These are phyloP conservation scores for Lepidochrysops patricia DNA, from an alignment of 2,888 invertebrate species.

Conservation along the genomic window DNA sequence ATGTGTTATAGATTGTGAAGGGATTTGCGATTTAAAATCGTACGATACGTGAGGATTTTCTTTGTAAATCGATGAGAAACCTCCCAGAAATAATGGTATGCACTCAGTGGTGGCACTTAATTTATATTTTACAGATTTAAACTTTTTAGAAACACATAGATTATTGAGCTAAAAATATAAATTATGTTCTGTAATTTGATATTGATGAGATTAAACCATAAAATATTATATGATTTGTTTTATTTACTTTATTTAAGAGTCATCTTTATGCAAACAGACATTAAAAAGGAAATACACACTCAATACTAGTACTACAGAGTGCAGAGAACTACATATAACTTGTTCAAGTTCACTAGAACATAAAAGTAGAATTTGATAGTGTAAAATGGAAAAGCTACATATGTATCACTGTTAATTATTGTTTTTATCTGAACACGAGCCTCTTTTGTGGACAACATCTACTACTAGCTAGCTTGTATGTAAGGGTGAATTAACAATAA, in stretches of 20 bases:
- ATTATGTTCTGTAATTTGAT: conserved; percentile 71
- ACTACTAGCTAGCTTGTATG: no score
- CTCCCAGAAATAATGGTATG: conserved; percentile 32
- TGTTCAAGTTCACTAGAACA: no score
- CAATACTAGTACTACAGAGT: no score
- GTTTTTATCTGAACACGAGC: no score
- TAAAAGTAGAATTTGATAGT: no score
- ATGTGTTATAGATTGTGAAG: conserved; percentile 34
- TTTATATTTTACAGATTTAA: conserved; percentile 60
- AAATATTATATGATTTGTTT: conserved; percentile 29
- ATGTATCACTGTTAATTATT: no score
- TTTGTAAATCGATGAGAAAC: conserved; percentile 49
- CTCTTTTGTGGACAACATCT: no score
- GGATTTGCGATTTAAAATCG: conserved; percentile 57
- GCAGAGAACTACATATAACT: no score
- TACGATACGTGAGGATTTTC: conserved; percentile 36
- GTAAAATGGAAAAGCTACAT: no score
- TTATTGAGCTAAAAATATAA: conserved; percentile 54
- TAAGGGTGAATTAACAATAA: no score
- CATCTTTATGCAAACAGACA: no score
- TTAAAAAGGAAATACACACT: no score
- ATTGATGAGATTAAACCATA: conserved; percentile 68
- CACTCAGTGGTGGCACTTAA: conserved; percentile 51
- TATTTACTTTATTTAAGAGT: conserved; percentile 16
- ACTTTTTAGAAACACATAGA: conserved; percentile 56